Conservation (phyloP, 2,113 vertebrate genomes). For the Dendropsophus ebraccatus region DNA sequence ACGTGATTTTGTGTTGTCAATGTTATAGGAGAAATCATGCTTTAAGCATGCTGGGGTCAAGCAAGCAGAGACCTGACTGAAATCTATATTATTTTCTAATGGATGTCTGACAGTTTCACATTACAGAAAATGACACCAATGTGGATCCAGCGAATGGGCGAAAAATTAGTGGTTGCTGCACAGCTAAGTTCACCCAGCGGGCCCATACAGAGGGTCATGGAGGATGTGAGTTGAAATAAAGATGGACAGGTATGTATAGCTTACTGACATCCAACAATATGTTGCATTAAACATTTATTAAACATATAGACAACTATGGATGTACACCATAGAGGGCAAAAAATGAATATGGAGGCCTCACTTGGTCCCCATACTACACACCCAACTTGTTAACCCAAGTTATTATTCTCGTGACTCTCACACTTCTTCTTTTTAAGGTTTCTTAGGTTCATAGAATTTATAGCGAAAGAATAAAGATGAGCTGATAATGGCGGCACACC, state of each 20-base stretch:
- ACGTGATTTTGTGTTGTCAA: slow-evolving; percentile 14
- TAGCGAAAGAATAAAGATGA: no score
- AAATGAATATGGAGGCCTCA: no score
- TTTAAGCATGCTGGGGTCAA: slow-evolving; percentile 40
- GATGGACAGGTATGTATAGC: neutral
- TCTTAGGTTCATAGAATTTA: no score
- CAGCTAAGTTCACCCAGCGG: neutral
- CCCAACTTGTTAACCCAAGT: no score
- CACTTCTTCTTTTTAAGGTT: no score
- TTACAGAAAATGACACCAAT: slow-evolving; percentile 41
- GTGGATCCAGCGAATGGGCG: neutral
- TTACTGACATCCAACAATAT: no score
- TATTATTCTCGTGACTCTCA: no score
- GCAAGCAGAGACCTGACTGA: slow-evolving; percentile 26
- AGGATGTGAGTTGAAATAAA: neutral
- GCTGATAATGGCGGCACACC: no score
- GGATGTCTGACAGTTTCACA: slow-evolving; percentile 40
- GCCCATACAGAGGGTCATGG: neutral
- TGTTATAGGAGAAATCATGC: slow-evolving; percentile 40
- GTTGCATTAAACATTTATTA: no score
- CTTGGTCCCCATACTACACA: no score
- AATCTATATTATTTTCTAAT: slow-evolving; percentile 47
- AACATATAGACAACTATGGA: no score
- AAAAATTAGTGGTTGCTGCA: slow-evolving; percentile 14
- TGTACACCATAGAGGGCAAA: no score